Evolutionary conservation across 2,113 vertebrate species (phyloP), one percentile per base, ranked within the genome.

Genomic region (Prunella himalayana): DNA sequence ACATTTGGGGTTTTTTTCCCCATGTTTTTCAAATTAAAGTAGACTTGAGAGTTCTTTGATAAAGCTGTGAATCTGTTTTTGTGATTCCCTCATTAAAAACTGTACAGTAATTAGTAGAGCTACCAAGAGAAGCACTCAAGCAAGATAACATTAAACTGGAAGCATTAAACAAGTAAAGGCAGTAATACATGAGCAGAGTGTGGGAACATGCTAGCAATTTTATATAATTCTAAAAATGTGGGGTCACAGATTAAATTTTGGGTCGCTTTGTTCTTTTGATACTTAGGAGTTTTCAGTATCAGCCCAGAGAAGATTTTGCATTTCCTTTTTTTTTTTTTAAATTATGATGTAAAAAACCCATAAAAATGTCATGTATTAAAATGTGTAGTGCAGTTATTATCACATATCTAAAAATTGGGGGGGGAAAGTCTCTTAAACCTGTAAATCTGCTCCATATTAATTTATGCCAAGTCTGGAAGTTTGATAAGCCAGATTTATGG

Each of bases 391-490:
- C 63, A 93, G 23, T 87, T 94, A 92, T 84, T 82, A 95, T 70
- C 49, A 85, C 60, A 20, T 69, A 33, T 90, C 13, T 91, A 91
- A 95, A 93, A 95, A 54, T 3, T 47, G 37, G 39, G 51, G 50
- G 51, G 3, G 1, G 6, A 0, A 66, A 35, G 39, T 87, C 63
- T 92, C 49, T 77, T 92, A 97, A 95, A 72, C 27, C 42, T 73
- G 18, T 86, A 89, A 95, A 88, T 96, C 82, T 95, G 49, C 12
- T 94, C 28, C 42, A 8, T 77, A 76, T 93, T 94, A 78, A 87
- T 97, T 95, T 96, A 81, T 94, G 65, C 65, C 37, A 84, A 87
- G 93, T 94, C 79, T 92, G 84, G n/a, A 94, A 75, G 70, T 88
- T 93, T 3, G 45, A 81, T 86, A 95, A 97, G 80, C 78, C 51